These are phyloP conservation scores for Diploscapter pachys DNA, from an alignment of 1,140 invertebrate genomes.

Conservation along the genomic window DNA sequence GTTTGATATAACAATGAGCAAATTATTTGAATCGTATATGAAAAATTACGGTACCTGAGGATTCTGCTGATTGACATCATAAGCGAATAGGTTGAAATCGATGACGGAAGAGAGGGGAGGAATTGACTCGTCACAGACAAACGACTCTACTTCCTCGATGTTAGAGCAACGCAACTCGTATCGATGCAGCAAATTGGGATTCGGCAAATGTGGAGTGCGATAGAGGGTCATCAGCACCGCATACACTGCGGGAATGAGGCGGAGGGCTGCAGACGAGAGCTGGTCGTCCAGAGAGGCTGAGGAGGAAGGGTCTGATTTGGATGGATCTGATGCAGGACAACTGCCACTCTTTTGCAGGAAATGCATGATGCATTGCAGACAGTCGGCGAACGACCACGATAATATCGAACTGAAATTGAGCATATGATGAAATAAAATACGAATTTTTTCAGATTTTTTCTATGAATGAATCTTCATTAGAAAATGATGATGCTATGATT, in stretches of 20 bases:
- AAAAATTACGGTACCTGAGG: neutral
- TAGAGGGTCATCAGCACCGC: conserved; percentile 25
- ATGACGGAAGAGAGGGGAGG: conserved; percentile 12
- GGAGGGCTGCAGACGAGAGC: conserved; percentile 17
- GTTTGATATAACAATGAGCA: too few species aligned
- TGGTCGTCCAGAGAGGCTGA: neutral
- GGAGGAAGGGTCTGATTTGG: neutral
- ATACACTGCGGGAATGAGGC: conserved; percentile 24
- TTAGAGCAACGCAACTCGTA: conserved; percentile 7
- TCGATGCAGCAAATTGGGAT: conserved; percentile 22
- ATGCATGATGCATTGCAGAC: conserved; percentile 27
- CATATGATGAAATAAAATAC: neutral
- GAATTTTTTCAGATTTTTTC: neutral
- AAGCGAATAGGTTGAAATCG: conserved; percentile 3
- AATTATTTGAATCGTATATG: too few species aligned
- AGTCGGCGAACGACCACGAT: conserved; percentile 30
- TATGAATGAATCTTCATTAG: neutral
- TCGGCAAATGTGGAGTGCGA: conserved; percentile 28
- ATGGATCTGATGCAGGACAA: neutral
- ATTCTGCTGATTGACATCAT: neutral
- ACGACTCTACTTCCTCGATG: conserved; percentile 8
- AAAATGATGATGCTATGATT: neutral
- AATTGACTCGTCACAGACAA: conserved; percentile 1
- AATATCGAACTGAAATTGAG: conserved; percentile 19
- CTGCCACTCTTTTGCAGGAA: conserved; percentile 19